Base-by-base conservation (phyloP, 2,113 vertebrate genomes). In the Barbus barbus region DNA sequence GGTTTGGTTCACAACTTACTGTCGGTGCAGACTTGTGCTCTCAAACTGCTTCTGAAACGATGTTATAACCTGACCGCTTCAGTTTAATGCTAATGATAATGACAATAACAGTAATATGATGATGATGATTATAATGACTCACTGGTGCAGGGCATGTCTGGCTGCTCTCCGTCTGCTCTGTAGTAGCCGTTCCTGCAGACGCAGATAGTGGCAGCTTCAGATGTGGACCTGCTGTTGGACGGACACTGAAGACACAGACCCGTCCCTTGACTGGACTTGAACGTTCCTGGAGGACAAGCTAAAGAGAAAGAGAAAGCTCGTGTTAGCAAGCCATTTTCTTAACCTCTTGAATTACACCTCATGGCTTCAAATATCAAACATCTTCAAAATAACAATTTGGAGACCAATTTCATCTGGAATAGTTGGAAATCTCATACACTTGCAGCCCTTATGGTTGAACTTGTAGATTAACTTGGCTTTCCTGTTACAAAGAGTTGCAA, bases 171-270 rank as follows among this genome's bases (percentile, higher is more conserved):
- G 38, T 98, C 97, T 0, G 96, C 97, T 1, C 98, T 93, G 90
- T 99, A 98, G 90, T 97, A 99, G 46, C 98, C 98, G 0, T 97
- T 99, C 87, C 98, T 96, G 90, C 98, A 99, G 44, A 94, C 93
- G 14, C 98, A 99, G 91, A 98, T 85, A 41, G 96, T 95, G 0
- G 98, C 96, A 0, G 96, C 97, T 88, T 99, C 97, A 0, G 95
- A 88, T 0, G 92, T 95, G 79, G 98, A 98, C 74, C 97, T 96
- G 93, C 98, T 99, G 94, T 99, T 98, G 41, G 95, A 85, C 46
- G 98, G 98, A 60, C 98, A 99, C 51, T 95, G 96, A 0, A 91
- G 89, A 4, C 98, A 99, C 81, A 96, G 90, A 61, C 97, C 95
- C 0, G 92, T 82, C 0, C 97, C 98, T 91, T 98, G 97, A 89